These are phyloP conservation scores for Phortica variegata DNA, from an alignment of 1,140 invertebrate species.

Conservation along the genomic window DNA sequence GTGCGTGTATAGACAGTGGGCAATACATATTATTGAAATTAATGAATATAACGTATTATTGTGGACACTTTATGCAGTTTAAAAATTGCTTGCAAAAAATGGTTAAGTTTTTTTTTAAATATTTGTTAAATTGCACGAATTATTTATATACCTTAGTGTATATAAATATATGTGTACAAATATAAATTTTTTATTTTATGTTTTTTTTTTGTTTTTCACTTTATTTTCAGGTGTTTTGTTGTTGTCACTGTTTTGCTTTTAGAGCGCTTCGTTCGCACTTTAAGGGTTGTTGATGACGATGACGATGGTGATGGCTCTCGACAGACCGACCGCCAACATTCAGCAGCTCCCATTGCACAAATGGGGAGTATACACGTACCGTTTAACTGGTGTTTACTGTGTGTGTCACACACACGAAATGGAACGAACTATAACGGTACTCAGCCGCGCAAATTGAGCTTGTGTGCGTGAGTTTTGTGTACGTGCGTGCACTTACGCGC, in stretches of 20 bases:
- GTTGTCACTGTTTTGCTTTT: constrained; percentile 1
- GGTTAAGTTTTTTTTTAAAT: constrained; percentile 3
- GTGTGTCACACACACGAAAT: background rate
- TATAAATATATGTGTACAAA: constrained; percentile 1
- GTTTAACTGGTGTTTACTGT: too few species aligned
- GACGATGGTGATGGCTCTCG: too few species aligned
- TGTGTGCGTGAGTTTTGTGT: background rate
- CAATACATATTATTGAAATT: constrained; percentile 6
- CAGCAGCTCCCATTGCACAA: too few species aligned
- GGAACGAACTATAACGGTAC: too few species aligned
- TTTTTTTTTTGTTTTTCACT: constrained; percentile 12
- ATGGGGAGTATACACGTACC: too few species aligned
- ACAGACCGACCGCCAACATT: too few species aligned
- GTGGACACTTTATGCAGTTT: constrained; percentile 1
- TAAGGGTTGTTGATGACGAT: constrained; percentile 18
- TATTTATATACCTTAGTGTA: background rate
- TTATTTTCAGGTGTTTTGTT: constrained; percentile 16
- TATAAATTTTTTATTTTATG: background rate
- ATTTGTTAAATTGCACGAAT: background rate
- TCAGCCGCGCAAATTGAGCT: background rate
- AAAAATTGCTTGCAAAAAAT: constrained; percentile 1
- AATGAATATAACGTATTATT: constrained; percentile 6
- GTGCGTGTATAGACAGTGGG: too few species aligned
- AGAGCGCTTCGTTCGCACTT: background rate
- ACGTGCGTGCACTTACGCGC: background rate